phyloP scores from a whole-genome alignment of 2,888 invertebrate genomes.

The Punctoribates punctum region DNA sequence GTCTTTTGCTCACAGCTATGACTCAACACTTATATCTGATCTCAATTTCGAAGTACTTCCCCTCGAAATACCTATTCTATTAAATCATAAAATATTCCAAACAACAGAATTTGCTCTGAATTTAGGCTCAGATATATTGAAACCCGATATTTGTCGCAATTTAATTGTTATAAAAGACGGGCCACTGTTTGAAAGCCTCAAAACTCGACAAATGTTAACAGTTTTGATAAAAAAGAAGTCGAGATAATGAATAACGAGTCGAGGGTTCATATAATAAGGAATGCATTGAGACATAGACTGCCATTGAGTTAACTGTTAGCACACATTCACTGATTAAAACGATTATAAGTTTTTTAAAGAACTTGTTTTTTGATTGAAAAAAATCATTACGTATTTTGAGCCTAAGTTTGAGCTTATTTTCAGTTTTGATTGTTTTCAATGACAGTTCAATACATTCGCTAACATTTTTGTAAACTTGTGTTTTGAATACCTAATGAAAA shows the following conservation, averaged over 20 bases:
- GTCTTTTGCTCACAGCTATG: background rate
- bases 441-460: background rate
- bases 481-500: background rate
- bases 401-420: background rate
- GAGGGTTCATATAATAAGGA: background rate
- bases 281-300: background rate
- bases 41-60: background rate
- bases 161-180: background rate
- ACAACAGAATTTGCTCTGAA: no score
- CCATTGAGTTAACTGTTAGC: background rate
- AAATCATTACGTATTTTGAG: background rate
- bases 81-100: background rate
- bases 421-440: background rate
- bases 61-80: background rate
- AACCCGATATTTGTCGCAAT: no score
- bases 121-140: no score
- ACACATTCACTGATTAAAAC: background rate
- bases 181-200: background rate
- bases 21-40: constrained; percentile 14
- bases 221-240: background rate
- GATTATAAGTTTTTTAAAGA: background rate
- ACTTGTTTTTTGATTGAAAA: background rate
- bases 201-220: no score
- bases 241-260: background rate
- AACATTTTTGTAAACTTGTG: background rate